A percentile compares a stretch with the other conserved stretches of the same genome.
phyloP scores from a whole-genome alignment of 2,113 vertebrate genomes.

The Antechinus stuartii region DNA sequence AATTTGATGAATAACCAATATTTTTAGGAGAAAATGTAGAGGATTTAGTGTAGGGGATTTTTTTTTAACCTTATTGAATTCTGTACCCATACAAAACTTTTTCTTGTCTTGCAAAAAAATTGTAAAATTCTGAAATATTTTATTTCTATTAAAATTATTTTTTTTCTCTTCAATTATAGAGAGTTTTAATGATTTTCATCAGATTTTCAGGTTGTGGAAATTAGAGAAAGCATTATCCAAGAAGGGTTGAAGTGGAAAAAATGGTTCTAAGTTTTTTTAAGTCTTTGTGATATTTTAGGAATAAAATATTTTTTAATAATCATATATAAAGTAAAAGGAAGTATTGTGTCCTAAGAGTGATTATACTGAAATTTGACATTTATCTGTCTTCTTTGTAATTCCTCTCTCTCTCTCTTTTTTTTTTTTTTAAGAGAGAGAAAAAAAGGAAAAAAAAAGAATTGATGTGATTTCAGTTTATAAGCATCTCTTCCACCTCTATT shows the following conservation, averaged over 20 bases:
- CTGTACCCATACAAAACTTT: not conserved
- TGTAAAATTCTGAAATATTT: not conserved
- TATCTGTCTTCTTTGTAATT: not conserved
- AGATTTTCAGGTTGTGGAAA: not conserved
- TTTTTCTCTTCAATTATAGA: not conserved
- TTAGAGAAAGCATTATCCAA: not conserved
- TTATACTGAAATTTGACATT: not conserved
- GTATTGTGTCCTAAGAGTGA: not conserved
- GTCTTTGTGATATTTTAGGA: not conserved
- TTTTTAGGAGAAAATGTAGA: slow-evolving; percentile 19
- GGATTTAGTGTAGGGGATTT: slow-evolving; percentile 40
- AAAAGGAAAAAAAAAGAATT: too few relatives aligned
- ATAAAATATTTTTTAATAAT: not conserved
- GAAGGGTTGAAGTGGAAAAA: not conserved
- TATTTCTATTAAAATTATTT: slow-evolving; percentile 14
- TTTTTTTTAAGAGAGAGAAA: too few relatives aligned
- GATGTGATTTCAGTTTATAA: not conserved
- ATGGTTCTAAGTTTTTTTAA: too few relatives aligned
- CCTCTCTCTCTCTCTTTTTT: not conserved
- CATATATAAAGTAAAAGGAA: not conserved
- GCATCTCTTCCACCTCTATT: not conserved
- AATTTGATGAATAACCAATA: not conserved
- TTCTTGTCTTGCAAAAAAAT: not conserved
- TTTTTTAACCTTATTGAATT: slow-evolving; percentile 43
- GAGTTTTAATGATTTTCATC: not conserved